A percentile compares a stretch with the other conserved stretches of the same genome.
Evolutionary conservation across 2,797 vertebrate genomes (phyloP).

Genomic region (Bradypodion pumilum): DNA sequence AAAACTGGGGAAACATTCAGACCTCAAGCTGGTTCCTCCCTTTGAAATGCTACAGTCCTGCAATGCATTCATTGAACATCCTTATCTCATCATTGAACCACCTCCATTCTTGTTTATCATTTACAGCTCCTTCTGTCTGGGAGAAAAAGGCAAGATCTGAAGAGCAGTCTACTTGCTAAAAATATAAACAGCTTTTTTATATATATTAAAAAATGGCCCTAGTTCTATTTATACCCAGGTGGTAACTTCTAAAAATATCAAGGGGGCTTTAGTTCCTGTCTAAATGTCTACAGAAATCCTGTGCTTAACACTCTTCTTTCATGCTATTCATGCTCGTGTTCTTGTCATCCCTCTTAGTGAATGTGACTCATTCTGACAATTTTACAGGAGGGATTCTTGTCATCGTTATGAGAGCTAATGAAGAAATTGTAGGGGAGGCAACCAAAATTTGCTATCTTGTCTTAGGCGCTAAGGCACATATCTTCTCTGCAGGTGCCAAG

Average conservation of each 20-base stretch:
- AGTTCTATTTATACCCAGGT: slow-evolving; percentile 9
- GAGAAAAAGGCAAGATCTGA: not conserved
- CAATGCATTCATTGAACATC: not conserved
- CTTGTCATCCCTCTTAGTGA: not conserved
- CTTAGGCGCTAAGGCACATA: too few species aligned
- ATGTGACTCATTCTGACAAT: slow-evolving; percentile 31
- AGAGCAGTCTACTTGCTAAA: slow-evolving; percentile 4
- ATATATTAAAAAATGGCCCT: slow-evolving; percentile 3
- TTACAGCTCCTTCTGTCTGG: not conserved
- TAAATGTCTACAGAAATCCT: not conserved
- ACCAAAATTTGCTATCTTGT: not conserved
- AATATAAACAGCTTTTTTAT: slow-evolving; percentile 10
- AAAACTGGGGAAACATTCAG: too few species aligned
- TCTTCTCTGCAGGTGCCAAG: not conserved
- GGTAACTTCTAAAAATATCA: slow-evolving; percentile 8
- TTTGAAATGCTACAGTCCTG: not conserved
- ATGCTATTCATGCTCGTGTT: slow-evolving; percentile 1
- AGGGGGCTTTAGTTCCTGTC: slow-evolving; percentile 12
- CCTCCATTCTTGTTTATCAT: not conserved
- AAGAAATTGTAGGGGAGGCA: not conserved
- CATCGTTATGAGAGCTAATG: not conserved
- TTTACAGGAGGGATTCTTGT: slow-evolving; percentile 16
- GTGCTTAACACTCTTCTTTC: not conserved
- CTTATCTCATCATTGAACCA: not conserved
- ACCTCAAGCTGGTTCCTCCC: too few species aligned